Evolutionary conservation across 92 coral and sea anemone genomes (phyloP).

Genomic region (Actinostola sp.): DNA sequence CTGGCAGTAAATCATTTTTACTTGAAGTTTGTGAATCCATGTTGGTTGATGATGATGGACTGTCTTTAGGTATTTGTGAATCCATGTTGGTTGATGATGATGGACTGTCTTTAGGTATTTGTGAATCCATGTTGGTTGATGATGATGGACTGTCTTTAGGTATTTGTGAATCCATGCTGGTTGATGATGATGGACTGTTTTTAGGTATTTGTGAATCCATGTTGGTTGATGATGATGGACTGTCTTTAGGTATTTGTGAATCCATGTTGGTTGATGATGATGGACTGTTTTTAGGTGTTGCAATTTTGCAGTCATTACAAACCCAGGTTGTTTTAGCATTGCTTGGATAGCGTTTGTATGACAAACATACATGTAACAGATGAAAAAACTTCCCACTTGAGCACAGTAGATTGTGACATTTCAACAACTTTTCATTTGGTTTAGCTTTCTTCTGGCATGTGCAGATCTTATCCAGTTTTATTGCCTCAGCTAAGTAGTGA

Average conservation of each 20-base stretch:
- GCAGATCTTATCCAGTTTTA: conserved; percentile 10
- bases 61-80: too few relatives aligned
- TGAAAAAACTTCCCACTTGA: conserved; percentile 50
- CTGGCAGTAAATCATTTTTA: too few relatives aligned
- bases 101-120: not conserved
- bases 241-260: not conserved
- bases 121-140: not conserved
- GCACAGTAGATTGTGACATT: conserved; percentile 46
- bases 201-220: not conserved
- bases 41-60: too few relatives aligned
- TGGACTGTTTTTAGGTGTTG: not conserved
- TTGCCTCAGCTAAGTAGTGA: conserved; percentile 13
- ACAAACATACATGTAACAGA: conserved; percentile 46
- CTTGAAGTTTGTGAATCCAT: too few relatives aligned
- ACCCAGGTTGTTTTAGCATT: conserved; percentile 57
- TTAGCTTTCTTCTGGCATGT: conserved; percentile 26
- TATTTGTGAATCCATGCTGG: not conserved
- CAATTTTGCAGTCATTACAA: conserved; percentile 41
- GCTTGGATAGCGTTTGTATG: conserved; percentile 46
- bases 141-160: not conserved
- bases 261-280: conserved; percentile 2
- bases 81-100: not conserved
- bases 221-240: conserved; percentile 7
- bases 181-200: not conserved
- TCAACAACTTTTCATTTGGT: conserved; percentile 39